Base-by-base conservation (phyloP, 2,797 vertebrate species). In the Channa striata region DNA sequence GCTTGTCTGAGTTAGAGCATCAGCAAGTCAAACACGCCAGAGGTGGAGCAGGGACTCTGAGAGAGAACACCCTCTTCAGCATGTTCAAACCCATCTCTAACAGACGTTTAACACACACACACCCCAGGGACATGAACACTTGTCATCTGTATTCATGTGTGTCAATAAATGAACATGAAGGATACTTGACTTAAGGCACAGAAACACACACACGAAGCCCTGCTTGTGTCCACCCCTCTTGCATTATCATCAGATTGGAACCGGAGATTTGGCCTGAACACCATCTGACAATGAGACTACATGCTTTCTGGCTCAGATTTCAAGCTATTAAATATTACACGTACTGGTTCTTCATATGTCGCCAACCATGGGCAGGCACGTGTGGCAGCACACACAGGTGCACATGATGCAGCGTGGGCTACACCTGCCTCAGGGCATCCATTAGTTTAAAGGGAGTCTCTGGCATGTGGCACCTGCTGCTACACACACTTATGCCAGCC, bases 281-380 rank as follows among this genome's bases (percentile, higher is more conserved):
- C 68, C 72, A 72, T 67, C 54, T 80, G 78, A 82, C 74, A 70
- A 63, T 58, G 54, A 68, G n/a, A 54, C 58, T 0, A 75, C 89
- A 87, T 77, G 20, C 85, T 68, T 87, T 60, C 56, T 46, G 71
- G 65, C 65, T 93, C 87, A 61, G 49, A 60, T 93, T 73, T 74
- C 91, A 93, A 89, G 90, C 91, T 84, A 57, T 80, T 90, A 80
- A 91, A 90, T 91, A 89, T 91, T 91, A 83, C 74, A 87, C 52
- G 63, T 72, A 46, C 58, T 40, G 46, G 34, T 75, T 82, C 68
- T 66, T 74, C 34, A 2, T 83, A 72, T 80, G 68, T 21, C 1
- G 25, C 19, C 19, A 44, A 76, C 60, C 59, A 60, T 39, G n/a
- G 36, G 66, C 44, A 36, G 48, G 47, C 84, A 69, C 59, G 56